A percentile compares a stretch with the other conserved stretches of the same genome.
These are phyloP conservation scores for Cheilosia urbana DNA, from an alignment of 2,888 invertebrate species.

Conservation along the genomic window DNA sequence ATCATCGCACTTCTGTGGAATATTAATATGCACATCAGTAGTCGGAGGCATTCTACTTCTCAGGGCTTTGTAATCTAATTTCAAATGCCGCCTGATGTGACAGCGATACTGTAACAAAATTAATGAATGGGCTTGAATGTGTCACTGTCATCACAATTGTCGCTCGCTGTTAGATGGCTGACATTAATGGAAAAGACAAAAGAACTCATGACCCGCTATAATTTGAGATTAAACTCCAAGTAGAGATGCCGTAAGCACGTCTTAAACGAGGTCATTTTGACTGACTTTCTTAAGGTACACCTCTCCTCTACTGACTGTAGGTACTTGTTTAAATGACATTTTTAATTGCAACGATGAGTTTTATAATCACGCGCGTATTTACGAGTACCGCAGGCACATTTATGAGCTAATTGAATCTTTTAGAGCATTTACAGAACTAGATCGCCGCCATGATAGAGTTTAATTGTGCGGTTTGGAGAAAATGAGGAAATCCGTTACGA, in stretches of 20 bases:
- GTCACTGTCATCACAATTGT: conserved; percentile 54
- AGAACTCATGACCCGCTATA: conserved; percentile 33
- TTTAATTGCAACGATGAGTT: conserved; percentile 63
- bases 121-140: conserved; percentile 57
- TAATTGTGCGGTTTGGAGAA: conserved; percentile 25
- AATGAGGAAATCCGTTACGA: conserved; percentile 54
- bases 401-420: conserved; percentile 65
- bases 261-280: conserved; percentile 49
- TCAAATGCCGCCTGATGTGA: conserved; percentile 46
- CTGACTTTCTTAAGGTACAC: conserved; percentile 31
- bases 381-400: conserved; percentile 22
- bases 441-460: conserved; percentile 40
- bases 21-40: conserved; percentile 41
- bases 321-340: conserved; percentile 46
- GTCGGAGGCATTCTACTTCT: background rate
- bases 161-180: conserved; percentile 41
- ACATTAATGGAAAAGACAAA: conserved; percentile 41
- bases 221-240: background rate
- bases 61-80: conserved; percentile 46
- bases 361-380: conserved; percentile 47
- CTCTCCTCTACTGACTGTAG: too few relatives aligned
- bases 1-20: conserved; percentile 25
- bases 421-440: conserved; percentile 18
- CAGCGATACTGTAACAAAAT: conserved; percentile 27
- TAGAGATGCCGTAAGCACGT: conserved; percentile 22